Base-by-base conservation (phyloP, 2,797 vertebrate species). In the Philypnodon macrostomus region DNA sequence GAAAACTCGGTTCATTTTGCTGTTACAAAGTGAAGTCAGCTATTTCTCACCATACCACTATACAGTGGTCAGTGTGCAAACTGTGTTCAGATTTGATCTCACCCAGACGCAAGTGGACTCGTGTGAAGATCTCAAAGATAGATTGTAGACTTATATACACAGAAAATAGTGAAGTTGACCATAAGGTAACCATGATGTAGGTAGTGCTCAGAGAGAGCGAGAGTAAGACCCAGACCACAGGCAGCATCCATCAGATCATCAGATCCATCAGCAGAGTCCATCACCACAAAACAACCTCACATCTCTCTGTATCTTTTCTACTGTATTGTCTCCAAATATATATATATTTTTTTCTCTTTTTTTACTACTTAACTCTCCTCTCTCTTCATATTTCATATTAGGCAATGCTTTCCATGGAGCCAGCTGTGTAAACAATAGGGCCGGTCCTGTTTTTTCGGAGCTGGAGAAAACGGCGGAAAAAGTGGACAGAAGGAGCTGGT, bases 351-450 rank as follows among this genome's bases (percentile, higher is more conserved):
- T 19, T 7, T 67, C 66, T 63, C 58, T 72, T 58, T 33, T 14
- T 54, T 60, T 63, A 53, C 36, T 59, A 49, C 63, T 68, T 58
- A 74, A 73, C 73, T 79, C 79, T 68, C 63, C 45, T 24, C 73
- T 81, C 75, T 81, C 66, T 81, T 89, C 84, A 88, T 87, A 88
- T 90, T 88, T 88, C 85, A 89, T 85, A 86, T 90, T 82, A 87
- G 87, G 86, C 88, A 89, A 87, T 87, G 83, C 69, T 85, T 88
- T 88, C 84, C 85, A 80, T 57, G 62, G 47, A 70, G 75, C 85
- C 87, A 90, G 88, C 89, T 91, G 89, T 90, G 87, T 88, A 87
- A 90, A 90, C 87, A 90, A 71, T 53, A 62, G 76, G 71, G 75
- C 79, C 47, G 44, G 67, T 71, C 81, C 71, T 75, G 79, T 87